phyloP scores from a whole-genome alignment of 2,113 vertebrate species.

The Meleagris gallopavo region DNA sequence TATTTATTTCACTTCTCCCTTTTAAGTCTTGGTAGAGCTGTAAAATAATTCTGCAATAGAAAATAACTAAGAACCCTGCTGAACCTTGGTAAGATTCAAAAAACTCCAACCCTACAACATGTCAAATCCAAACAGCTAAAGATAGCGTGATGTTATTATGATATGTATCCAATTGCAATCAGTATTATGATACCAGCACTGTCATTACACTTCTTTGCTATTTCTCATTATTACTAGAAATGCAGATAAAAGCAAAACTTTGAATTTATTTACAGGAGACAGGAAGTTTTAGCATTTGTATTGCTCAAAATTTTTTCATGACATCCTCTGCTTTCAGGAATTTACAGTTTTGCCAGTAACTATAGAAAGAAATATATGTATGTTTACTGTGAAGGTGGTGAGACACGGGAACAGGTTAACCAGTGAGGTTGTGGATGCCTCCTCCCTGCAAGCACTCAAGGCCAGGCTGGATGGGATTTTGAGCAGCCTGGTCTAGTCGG shows the following conservation, averaged over 20 bases:
- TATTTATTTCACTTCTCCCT: not conserved
- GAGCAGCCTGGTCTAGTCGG: too few species aligned
- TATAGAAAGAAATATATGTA: not conserved
- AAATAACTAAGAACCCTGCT: not conserved
- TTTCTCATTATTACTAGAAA: slow-evolving; percentile 27
- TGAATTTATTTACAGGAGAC: not conserved
- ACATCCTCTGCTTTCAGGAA: not conserved
- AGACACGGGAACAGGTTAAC: too few species aligned
- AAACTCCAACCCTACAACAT: slow-evolving; percentile 23
- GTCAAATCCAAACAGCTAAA: slow-evolving; percentile 33
- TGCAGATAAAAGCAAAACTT: not conserved
- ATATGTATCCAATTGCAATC: slow-evolving; percentile 31
- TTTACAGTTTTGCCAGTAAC: not conserved
- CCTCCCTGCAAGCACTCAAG: too few species aligned
- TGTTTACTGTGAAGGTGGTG: not conserved
- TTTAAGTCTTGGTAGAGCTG: not conserved
- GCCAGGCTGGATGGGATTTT: too few species aligned
- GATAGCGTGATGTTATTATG: not conserved
- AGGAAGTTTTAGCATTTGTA: not conserved
- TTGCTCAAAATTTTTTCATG: not conserved
- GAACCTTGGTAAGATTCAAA: slow-evolving; percentile 15
- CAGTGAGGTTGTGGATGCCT: too few species aligned
- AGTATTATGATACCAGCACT: slow-evolving; percentile 1
- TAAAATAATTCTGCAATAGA: slow-evolving; percentile 5
- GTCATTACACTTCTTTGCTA: not conserved